Base-by-base conservation (phyloP, 2,113 vertebrate species). In the Strix aluco region DNA sequence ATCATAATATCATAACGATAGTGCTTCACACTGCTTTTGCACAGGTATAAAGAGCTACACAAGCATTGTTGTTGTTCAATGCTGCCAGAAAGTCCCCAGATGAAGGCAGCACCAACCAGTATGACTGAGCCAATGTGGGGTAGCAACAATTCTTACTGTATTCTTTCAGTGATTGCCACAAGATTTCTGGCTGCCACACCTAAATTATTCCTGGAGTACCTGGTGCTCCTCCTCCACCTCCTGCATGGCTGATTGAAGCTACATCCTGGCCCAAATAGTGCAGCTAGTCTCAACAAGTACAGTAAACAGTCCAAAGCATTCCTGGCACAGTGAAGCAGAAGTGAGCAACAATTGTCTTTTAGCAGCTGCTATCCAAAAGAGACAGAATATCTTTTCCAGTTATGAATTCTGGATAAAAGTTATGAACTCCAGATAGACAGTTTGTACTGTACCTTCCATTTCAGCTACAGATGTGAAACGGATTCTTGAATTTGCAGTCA, bases 201-300 rank as follows among this genome's bases (percentile, higher is more conserved):
- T 62, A 9, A 82, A 44, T 65, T 91, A 80, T 85, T 96, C 97
- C 94, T 97, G 93, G 81, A 94, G 70, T 91, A 91, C 86, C 91
- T 62, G 59, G 27, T 67, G 73, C 86, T 94, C 54, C 84, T 95
- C 86, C 97, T 95, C 83, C 61, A 65, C 40, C 49, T 84, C 73
- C 83, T 85, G 77, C 58, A 29, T 4, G 81, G 91, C 78, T 87
- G 36, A 62, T 6, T 66, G 78, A 38, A 94, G 54, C 73, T 91
- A 42, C 81, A 87, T 15, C n/a, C 32, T 66, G 94, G 73, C 81
- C 74, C 84, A 58, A 15, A 70, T 86, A 94, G 67, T 88, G 74
- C 78, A 85, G 78, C 87, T 88, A 85, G 89, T 91, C 84, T 47
- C 78, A 77, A 94, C 92, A 97, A 40, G 92, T 61, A 29, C 66